Conservation (phyloP, 2,888 invertebrate species). For the Dicycla oo region DNA sequence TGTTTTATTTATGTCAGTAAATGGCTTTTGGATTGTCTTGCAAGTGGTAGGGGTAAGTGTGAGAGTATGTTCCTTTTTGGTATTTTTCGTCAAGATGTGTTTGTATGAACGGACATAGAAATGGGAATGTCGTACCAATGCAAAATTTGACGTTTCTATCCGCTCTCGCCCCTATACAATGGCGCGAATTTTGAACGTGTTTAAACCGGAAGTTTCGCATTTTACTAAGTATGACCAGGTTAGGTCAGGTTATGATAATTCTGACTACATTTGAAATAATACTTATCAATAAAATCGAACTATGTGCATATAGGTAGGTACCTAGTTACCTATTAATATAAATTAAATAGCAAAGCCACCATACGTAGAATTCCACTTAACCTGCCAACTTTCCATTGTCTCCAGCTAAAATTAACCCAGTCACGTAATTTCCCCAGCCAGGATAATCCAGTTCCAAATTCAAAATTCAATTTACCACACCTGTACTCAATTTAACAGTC, state of each 20-base stretch:
- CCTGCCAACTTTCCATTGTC: constrained; percentile 22
- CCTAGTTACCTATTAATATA: no score
- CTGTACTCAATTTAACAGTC: constrained; percentile 64
- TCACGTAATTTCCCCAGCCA: constrained; percentile 43
- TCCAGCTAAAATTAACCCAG: constrained; percentile 11
- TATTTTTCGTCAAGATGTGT: background rate
- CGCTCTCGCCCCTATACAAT: no score
- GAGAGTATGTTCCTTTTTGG: constrained; percentile 52
- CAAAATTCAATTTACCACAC: constrained; percentile 62
- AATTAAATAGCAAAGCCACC: background rate
- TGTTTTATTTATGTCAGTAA: constrained; percentile 88
- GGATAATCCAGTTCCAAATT: constrained; percentile 50
- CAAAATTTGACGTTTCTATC: background rate
- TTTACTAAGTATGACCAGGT: background rate
- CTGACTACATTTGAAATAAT: background rate
- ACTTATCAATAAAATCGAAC: background rate
- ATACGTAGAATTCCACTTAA: background rate
- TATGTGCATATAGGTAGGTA: background rate
- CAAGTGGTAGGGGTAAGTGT: constrained; percentile 74
- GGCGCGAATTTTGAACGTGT: background rate
- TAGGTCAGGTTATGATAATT: background rate
- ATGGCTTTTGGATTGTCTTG: constrained; percentile 87
- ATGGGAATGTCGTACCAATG: background rate
- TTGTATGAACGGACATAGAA: no score
- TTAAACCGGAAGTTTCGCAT: background rate